Evolutionary conservation across 1,140 invertebrate species (phyloP).

Genomic region (Pseudachorutes palmiensis): DNA sequence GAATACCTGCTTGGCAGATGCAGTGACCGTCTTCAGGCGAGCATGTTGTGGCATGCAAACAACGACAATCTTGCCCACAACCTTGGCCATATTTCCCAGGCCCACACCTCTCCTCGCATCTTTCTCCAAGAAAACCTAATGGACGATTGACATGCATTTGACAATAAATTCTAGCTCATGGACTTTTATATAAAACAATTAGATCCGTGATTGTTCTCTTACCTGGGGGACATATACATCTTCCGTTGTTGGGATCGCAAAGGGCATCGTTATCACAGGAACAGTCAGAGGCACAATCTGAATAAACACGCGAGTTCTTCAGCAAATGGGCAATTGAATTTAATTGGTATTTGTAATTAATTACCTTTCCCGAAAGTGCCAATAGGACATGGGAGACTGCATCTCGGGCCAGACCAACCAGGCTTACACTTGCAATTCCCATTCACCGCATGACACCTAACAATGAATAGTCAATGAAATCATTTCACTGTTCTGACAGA

Average conservation of each 20-base stretch:
- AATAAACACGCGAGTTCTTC: no score
- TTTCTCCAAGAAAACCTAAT: slow-evolving; percentile 33
- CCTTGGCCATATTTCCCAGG: slow-evolving; percentile 59
- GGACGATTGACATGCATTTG: neutral
- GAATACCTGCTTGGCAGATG: slow-evolving; percentile 26
- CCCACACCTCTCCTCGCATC: slow-evolving; percentile 53
- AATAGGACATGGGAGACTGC: slow-evolving; percentile 66
- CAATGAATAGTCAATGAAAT: no score
- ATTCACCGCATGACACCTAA: slow-evolving; percentile 73
- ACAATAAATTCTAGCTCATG: neutral
- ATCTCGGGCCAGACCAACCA: slow-evolving; percentile 78
- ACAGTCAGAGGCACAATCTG: slow-evolving; percentile 66
- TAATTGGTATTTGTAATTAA: no score
- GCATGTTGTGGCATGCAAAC: slow-evolving; percentile 63
- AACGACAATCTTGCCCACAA: slow-evolving; percentile 62
- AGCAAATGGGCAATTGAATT: no score
- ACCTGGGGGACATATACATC: slow-evolving; percentile 69
- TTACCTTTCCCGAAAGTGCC: slow-evolving; percentile 76
- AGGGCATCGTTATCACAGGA: slow-evolving; percentile 78
- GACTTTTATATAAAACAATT: neutral
- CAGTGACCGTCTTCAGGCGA: slow-evolving; percentile 59
- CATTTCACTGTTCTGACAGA: no score
- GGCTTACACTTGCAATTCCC: slow-evolving; percentile 79
- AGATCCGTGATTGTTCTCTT: slow-evolving; percentile 23
- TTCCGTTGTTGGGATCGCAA: slow-evolving; percentile 75